Percentiles rank a stretch among this genome's conserved stretches.
Evolutionary conservation across 2,888 invertebrate genomes (phyloP).

Genomic region (Rhagophthalmus giganteus): DNA sequence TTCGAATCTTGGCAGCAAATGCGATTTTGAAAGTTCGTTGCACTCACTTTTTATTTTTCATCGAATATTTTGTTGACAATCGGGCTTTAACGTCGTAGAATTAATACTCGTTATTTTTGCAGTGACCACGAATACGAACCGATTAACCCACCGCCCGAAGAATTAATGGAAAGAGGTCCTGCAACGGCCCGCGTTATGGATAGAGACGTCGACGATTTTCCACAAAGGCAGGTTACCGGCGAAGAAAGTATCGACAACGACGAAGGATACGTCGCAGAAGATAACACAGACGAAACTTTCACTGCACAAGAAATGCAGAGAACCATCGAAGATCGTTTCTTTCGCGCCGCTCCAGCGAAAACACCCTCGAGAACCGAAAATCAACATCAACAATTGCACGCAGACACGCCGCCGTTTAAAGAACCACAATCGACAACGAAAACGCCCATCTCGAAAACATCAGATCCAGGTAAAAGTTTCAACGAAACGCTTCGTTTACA

Average conservation of each 20-base stretch:
- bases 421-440: slow-evolving; percentile 15
- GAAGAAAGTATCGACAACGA: background rate
- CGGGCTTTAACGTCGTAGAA: too few species aligned
- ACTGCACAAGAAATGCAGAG: slow-evolving; percentile 61
- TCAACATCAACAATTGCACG: slow-evolving; percentile 15
- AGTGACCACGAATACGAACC: slow-evolving; percentile 95
- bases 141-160: slow-evolving; percentile 71
- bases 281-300: slow-evolving; percentile 2
- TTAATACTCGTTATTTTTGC: too few species aligned
- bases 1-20: slow-evolving; percentile 1
- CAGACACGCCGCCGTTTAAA: too few species aligned
- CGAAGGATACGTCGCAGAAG: background rate
- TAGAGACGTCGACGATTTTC: background rate
- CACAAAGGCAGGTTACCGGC: background rate
- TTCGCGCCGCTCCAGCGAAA: slow-evolving; percentile 65
- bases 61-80: too few species aligned
- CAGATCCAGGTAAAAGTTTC: slow-evolving; percentile 11
- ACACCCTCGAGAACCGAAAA: slow-evolving; percentile 60
- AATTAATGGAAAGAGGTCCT: slow-evolving; percentile 50
- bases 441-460: slow-evolving; percentile 11
- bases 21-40: background rate
- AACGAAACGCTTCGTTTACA: slow-evolving; percentile 62
- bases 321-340: slow-evolving; percentile 62
- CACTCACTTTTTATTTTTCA: slow-evolving; percentile 3
- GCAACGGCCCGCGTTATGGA: too few species aligned